A percentile compares a stretch with the other conserved stretches of the same genome.
These are phyloP conservation scores for Elachura formosa DNA, from an alignment of 2,113 vertebrate species.

Conservation along the genomic window DNA sequence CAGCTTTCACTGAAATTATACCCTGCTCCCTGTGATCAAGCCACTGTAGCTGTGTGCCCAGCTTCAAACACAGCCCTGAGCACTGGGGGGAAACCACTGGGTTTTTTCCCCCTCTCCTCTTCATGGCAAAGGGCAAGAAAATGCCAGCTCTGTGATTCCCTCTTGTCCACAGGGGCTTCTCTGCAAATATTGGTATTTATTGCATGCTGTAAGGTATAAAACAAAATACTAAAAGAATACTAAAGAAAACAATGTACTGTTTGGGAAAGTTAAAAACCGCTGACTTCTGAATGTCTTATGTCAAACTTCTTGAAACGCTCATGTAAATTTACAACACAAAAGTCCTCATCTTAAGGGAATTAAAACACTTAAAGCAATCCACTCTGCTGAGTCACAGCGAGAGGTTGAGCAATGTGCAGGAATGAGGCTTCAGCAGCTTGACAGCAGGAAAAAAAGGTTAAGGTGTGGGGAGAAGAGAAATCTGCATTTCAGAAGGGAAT, in stretches of 20 bases:
- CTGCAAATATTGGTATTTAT: not conserved
- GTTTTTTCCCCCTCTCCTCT: not conserved
- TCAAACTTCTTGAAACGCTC: not conserved
- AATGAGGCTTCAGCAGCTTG: not conserved
- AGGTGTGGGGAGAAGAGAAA: not conserved
- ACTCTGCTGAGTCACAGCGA: not conserved
- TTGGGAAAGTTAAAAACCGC: not conserved
- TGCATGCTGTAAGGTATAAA: not conserved
- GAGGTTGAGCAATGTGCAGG: not conserved
- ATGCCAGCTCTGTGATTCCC: not conserved
- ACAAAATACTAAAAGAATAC: not conserved
- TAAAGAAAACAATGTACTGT: not conserved
- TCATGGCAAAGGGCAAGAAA: not conserved
- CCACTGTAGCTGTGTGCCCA: not conserved
- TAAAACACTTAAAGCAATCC: not conserved
- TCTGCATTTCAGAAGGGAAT: not conserved
- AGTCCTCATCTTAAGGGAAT: not conserved
- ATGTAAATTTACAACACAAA: not conserved
- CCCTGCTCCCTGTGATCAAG: constrained; percentile 5
- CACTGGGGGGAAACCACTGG: not conserved
- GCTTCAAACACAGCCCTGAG: constrained; percentile 11
- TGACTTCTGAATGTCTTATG: not conserved
- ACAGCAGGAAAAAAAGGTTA: not conserved
- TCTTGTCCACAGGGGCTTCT: not conserved
- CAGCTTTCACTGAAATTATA: constrained; percentile 36